Conservation (phyloP, 2,888 invertebrate genomes). For the Pyrochroa serraticornis region DNA sequence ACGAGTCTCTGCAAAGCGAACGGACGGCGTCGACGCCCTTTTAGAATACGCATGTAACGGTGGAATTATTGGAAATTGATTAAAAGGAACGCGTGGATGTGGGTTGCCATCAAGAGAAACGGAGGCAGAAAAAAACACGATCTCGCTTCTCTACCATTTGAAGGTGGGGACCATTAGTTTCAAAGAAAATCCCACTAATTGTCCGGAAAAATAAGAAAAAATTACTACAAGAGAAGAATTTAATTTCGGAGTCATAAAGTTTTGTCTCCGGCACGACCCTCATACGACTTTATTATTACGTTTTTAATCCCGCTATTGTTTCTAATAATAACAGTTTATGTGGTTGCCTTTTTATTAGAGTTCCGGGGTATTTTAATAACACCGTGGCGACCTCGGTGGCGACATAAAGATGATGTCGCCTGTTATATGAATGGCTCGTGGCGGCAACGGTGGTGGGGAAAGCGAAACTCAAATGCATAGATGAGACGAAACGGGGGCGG, state of each 20-base stretch:
- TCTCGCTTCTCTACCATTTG: no score
- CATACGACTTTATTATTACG: slow-evolving; percentile 7
- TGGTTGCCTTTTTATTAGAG: slow-evolving; percentile 19
- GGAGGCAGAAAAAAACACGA: no score
- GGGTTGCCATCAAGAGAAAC: no score
- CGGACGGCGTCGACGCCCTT: no score
- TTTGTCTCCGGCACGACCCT: not conserved
- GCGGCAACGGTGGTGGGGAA: not conserved
- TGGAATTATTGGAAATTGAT: slow-evolving; percentile 4
- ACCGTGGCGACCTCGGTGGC: slow-evolving; percentile 14
- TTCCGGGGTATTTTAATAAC: slow-evolving; percentile 17
- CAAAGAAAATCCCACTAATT: no score
- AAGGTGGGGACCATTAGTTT: no score
- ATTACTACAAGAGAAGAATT: no score
- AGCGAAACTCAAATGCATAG: slow-evolving; percentile 3
- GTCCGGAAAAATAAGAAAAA: not conserved
- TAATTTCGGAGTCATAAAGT: no score
- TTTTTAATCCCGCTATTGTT: slow-evolving; percentile 13
- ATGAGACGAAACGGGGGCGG: slow-evolving; percentile 2
- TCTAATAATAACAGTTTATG: slow-evolving; percentile 18
- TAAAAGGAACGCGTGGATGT: not conserved
- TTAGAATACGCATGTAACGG: not conserved
- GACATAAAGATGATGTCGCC: slow-evolving; percentile 16
- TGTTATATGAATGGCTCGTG: slow-evolving; percentile 7
- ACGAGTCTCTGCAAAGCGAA: no score